Conservation (phyloP, 92 coral and sea anemone genomes). For the Micromussa lordhowensis region DNA sequence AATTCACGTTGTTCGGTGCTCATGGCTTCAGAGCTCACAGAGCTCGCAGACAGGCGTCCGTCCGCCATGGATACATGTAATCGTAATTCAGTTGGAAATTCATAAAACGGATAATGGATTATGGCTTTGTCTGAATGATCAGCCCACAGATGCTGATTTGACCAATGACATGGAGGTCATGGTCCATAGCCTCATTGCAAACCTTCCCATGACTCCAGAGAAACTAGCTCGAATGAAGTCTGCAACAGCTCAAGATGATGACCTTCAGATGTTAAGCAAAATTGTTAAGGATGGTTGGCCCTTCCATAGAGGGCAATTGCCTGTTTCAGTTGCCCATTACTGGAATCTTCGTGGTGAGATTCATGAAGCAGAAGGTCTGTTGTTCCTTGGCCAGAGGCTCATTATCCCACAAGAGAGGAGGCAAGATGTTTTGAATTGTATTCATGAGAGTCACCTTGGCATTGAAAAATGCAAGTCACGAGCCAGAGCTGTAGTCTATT, state of each 20-base stretch:
- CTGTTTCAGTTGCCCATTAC: slow-evolving; percentile 16
- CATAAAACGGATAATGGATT: no score
- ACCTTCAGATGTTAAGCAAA: slow-evolving; percentile 45
- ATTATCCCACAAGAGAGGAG: slow-evolving; percentile 59
- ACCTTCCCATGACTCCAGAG: no score
- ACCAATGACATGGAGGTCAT: no score
- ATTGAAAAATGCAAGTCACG: slow-evolving; percentile 63
- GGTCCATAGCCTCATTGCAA: no score
- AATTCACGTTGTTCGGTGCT: no score
- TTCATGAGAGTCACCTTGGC: slow-evolving; percentile 30
- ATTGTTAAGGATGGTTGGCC: slow-evolving; percentile 62
- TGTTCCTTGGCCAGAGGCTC: slow-evolving; percentile 61
- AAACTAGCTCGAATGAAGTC: no score
- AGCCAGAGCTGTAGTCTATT: slow-evolving; percentile 58
- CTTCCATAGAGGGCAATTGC: background rate
- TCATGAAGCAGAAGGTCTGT: slow-evolving; percentile 63
- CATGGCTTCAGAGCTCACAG: no score
- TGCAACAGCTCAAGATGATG: slow-evolving; percentile 29
- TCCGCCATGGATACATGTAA: no score
- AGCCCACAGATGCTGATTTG: background rate
- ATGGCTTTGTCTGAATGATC: no score
- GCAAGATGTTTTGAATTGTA: slow-evolving; percentile 38
- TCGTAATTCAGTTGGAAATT: no score
- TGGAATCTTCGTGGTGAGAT: slow-evolving; percentile 54
- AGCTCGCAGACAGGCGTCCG: no score